A percentile compares a stretch with the other conserved stretches of the same genome.
These are phyloP conservation scores for Spea hammondii DNA, from an alignment of 2,797 vertebrate genomes.

Conservation along the genomic window DNA sequence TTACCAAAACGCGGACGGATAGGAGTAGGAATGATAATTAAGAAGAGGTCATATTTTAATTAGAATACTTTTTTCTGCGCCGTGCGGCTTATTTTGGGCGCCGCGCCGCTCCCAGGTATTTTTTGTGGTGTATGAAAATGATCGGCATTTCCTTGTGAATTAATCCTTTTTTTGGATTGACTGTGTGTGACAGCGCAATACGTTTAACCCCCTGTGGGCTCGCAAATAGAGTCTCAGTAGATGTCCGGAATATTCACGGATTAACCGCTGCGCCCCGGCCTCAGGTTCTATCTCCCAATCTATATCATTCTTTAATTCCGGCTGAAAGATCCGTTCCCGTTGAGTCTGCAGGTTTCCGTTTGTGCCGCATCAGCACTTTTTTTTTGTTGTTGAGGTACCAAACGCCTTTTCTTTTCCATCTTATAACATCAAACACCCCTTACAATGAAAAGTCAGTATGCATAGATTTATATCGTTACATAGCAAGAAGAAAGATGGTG, in stretches of 20 bases:
- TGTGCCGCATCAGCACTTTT: too few species aligned
- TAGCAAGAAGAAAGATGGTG: too few species aligned
- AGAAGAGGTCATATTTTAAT: slow-evolving; percentile 70
- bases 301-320: too few species aligned
- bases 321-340: too few species aligned
- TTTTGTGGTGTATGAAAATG: slow-evolving; percentile 60
- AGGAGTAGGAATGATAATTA: slow-evolving; percentile 67
- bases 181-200: slow-evolving; percentile 14
- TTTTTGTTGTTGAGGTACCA: too few species aligned
- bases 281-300: too few species aligned
- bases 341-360: too few species aligned
- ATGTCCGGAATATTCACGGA: neutral
- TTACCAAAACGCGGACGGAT: slow-evolving; percentile 62
- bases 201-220: neutral
- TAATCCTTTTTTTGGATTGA: slow-evolving; percentile 34
- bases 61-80: slow-evolving; percentile 55
- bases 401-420: too few species aligned
- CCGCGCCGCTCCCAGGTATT: slow-evolving; percentile 48
- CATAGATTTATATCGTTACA: too few species aligned
- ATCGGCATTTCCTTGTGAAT: slow-evolving; percentile 18
- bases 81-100: slow-evolving; percentile 59
- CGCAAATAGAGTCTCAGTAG: neutral
- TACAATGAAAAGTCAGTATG: too few species aligned
- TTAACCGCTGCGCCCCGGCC: neutral
- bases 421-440: too few species aligned